Evolutionary conservation across 1,140 invertebrate genomes (phyloP), one percentile per base, ranked within the genome.

Genomic region (Bombus sylvicola): DNA sequence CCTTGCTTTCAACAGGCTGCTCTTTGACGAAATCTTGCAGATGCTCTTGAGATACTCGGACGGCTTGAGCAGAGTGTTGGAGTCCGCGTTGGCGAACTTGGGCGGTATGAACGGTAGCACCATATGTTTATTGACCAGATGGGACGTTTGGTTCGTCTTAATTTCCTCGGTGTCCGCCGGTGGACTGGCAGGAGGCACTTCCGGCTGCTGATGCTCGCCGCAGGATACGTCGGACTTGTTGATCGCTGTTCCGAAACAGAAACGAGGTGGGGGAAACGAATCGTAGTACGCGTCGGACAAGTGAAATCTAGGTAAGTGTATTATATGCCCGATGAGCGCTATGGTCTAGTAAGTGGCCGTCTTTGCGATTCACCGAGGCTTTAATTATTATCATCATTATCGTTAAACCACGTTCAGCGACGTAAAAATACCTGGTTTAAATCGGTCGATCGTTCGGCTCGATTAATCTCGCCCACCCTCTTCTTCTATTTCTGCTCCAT

Each of bases 41-140:
- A 98, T 97, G 92, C 97, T 98, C 91, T 97, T 97, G 83, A 99
- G 95, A 94, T 99, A 99, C 94, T 99, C 98, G 59, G 98, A 98
- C 66, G 98, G 98, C 93, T 98, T 98, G 92, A 99, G 98, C 69
- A 98, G 96, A 66, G 97, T 96, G 93, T 98, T 97, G 75, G 97
- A 96, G 91, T 97, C 96, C 85, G 96, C 96, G 92, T 96, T 96
- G 53, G 97, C 97, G 95, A 98, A 98, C 94, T 97, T 97, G 41
- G 98, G 98, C 71, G 98, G 98, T 93, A 98, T 97, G 96, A 98
- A 98, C 86, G 98, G 97, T 83, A 98, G 94, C 88, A 97, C 97
- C 94, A 97, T 96, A 94, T 98, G 98, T 94, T 97, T 98, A 95
- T 97, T 97, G 90, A 98, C 96, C 94, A 97, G 95, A 95, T 97